Evolutionary conservation across 2,888 invertebrate genomes (phyloP), one percentile per base, ranked within the genome.

Genomic region (Erpobdella octoculata): DNA sequence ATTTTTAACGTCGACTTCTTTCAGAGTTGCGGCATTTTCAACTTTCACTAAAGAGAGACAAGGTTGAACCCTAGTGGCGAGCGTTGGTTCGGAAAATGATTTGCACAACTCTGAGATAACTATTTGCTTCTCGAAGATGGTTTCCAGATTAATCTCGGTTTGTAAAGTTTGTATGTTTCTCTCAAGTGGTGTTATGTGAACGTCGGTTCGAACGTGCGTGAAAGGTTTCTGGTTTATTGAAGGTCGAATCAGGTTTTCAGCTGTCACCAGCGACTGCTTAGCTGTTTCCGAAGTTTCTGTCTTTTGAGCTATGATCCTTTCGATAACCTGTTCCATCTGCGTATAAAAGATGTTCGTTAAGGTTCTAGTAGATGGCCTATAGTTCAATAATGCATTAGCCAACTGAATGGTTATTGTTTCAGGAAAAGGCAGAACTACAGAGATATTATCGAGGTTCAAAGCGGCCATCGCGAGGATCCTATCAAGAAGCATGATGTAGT

Each of bases 11-110:
- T 9, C 31, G 9, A 4, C 36, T 38, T 37, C 38, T 15, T 65
- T 21, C 21, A 37, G 28, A n/a, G 36, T 25, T 5, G 25, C 21
- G 9, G 21, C 65, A 65, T 65, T 65, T 4, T 37, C 65, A 6
- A 65, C 21, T 65, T 65, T 65, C 6, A 65, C 12, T 37, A 65
- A 31, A 21, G 28, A 65, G 4, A 65, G 21, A 33, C 38, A 38
- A 9, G 35, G 65, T 35, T 65, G 65, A 25, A 25, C 6, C 38
- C 65, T 18, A 31, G n/a, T 6, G 4, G 38, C 18, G 12, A 38
- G 65, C 21, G 25, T 65, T 37, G 36, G 65, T 18, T 18, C 8
- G 5, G 21, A 4, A 6, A 65, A 6, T 4, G 65, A 25, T 9
- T 25, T 4, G 9, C 36, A 37, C 18, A 41, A 41, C 12, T 41